phyloP scores from a whole-genome alignment of 2,888 invertebrate genomes.

The Stenodema calcarata region DNA sequence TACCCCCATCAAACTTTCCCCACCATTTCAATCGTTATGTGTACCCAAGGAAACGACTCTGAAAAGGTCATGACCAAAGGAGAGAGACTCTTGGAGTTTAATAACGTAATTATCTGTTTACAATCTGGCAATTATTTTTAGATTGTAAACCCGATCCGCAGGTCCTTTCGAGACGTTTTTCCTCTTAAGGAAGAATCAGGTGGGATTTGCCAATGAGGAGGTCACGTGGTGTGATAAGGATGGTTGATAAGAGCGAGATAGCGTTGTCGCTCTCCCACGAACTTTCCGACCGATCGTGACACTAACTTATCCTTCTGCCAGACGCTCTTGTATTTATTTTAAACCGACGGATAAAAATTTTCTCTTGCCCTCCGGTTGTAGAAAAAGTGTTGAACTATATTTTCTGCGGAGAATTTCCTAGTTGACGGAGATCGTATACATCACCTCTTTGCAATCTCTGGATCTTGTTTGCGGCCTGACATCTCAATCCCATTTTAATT shows the following conservation, averaged over 20 bases:
- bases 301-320: constrained; percentile 26
- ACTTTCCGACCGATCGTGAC: constrained; percentile 18
- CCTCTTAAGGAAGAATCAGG: constrained; percentile 26
- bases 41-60: neutral
- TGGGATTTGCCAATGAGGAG: constrained; percentile 30
- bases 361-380: neutral
- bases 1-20: neutral
- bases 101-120: constrained; percentile 30
- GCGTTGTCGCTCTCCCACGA: constrained; percentile 27
- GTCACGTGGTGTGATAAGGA: constrained; percentile 24
- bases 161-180: constrained; percentile 3
- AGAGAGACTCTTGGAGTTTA: constrained; percentile 2
- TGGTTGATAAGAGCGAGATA: constrained; percentile 6
- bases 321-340: constrained; percentile 22
- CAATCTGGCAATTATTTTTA: constrained; percentile 30
- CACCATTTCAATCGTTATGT: neutral
- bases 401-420: neutral
- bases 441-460: neutral
- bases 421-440: neutral
- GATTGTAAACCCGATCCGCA: constrained; percentile 16
- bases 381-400: neutral
- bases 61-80: neutral
- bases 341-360: neutral
- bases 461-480: neutral
- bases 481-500: neutral